Base-by-base conservation (phyloP, 2,797 vertebrate genomes). In the Peromyscus eremicus region DNA sequence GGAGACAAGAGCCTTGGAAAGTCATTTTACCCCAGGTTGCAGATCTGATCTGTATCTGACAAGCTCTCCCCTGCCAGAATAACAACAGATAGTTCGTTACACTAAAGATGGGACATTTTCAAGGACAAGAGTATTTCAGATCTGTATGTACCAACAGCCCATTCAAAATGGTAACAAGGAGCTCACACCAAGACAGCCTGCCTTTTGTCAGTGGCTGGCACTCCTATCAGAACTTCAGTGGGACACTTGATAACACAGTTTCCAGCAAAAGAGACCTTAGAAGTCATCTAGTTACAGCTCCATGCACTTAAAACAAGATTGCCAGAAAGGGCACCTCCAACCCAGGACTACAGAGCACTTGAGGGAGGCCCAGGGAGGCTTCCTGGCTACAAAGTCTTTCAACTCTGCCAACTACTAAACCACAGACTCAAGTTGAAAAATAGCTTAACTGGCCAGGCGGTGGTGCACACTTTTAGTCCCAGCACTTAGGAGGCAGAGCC, bases 61-160 rank as follows among this genome's bases (percentile, higher is more conserved):
- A 90, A 89, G 14, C 43, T 80, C 68, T 96, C 57, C 89, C 34
- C 11, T 94, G 94, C 25, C 55, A 82, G 32, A 94, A 95, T 19
- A 85, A 52, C 34, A 96, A 76, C 21, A 66, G 3, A 83, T 3
- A 79, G 17, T 82, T 91, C 32, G 91, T 77, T 84, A 93, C 10
- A 92, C 93, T 75, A 90, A 92, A 95, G 79, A 81, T 2, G 2
- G 62, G 68, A 2, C 57, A 88, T 91, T 64, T 92, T 93, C 85
- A 93, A 92, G 52, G 66, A 88, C 76, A 94, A 92, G 25, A 92
- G 52, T 23, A 40, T 86, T 96, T 62, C 93, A 97, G 79, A 92
- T 91, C 19, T 68, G 13, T 76, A 80, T 77, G 43, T 52, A 92
- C 57, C 6, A 83, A 91, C 13, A 92, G 81, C 17, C 16, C 79